Conservation (phyloP, 2,797 vertebrate species). For the Florisuga fusca region DNA sequence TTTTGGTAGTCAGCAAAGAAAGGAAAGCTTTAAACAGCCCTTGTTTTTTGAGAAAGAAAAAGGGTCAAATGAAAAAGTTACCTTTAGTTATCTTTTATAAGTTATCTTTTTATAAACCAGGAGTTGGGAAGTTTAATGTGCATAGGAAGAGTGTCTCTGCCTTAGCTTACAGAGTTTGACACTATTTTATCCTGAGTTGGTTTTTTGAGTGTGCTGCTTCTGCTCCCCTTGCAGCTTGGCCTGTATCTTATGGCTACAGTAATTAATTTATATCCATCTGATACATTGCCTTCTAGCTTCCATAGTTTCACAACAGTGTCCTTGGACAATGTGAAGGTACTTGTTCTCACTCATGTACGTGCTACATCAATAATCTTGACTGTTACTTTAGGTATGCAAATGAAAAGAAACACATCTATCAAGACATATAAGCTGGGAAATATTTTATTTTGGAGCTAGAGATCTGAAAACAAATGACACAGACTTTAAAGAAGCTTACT, state of each 20-base stretch:
- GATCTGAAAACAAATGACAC: slow-evolving; percentile 17
- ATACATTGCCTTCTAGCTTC: not conserved
- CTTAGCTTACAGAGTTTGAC: not conserved
- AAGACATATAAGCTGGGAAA: slow-evolving; percentile 52
- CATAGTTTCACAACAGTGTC: not conserved
- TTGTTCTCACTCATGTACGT: not conserved
- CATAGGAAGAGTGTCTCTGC: not conserved
- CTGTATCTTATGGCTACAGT: not conserved
- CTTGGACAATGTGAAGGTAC: slow-evolving; percentile 2
- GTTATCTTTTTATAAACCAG: not conserved
- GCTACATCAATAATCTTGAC: not conserved
- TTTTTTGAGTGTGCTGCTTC: not conserved
- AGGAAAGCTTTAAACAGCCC: not conserved
- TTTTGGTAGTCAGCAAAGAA: not conserved
- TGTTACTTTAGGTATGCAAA: not conserved
- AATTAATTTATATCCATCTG: not conserved
- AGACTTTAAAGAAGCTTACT: not conserved
- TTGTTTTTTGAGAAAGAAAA: not conserved
- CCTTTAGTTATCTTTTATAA: too few species aligned
- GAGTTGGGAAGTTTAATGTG: not conserved
- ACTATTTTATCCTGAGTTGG: not conserved
- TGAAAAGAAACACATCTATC: not conserved
- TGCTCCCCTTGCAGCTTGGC: not conserved
- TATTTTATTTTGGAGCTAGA: slow-evolving; percentile 30
- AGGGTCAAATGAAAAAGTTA: not conserved